Evolutionary conservation across 1,140 invertebrate genomes (phyloP).

Genomic region (Gyrodactylus salaris): DNA sequence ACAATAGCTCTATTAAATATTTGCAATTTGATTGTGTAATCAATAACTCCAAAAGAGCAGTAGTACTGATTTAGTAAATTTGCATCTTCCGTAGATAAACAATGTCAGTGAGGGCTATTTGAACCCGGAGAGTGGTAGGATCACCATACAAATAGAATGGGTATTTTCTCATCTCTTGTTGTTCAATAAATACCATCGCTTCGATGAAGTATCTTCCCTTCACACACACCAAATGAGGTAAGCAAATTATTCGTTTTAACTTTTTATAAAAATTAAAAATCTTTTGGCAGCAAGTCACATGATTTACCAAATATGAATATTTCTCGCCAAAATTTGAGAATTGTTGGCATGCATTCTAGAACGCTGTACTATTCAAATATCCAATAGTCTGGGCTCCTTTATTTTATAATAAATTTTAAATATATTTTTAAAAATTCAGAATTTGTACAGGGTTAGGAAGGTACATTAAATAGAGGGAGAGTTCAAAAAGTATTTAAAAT

Average conservation of each 20-base stretch:
- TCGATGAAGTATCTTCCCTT: slow-evolving; percentile 43
- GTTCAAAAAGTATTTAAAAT: neutral
- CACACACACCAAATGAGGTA: slow-evolving; percentile 56
- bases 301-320: too few relatives aligned
- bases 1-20: too few relatives aligned
- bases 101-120: slow-evolving; percentile 37
- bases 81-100: slow-evolving; percentile 23
- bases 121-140: slow-evolving; percentile 32
- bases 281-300: too few relatives aligned
- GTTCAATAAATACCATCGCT: slow-evolving; percentile 47
- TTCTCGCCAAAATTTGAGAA: too few relatives aligned
- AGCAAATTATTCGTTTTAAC: slow-evolving; percentile 11
- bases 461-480: too few relatives aligned
- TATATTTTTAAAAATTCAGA: neutral
- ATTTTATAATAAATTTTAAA: neutral
- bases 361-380: too few relatives aligned
- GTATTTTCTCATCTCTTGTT: slow-evolving; percentile 45
- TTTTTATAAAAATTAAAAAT: too few relatives aligned
- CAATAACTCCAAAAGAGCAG: too few relatives aligned
- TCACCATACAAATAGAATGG: slow-evolving; percentile 47
- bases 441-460: neutral
- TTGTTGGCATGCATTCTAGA: too few relatives aligned
- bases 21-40: too few relatives aligned
- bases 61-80: too few relatives aligned
- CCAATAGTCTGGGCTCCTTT: neutral